Percentiles rank a stretch among this genome's conserved stretches.
Evolutionary conservation across 1,140 invertebrate genomes (phyloP).

Genomic region (Drosophila littoralis): DNA sequence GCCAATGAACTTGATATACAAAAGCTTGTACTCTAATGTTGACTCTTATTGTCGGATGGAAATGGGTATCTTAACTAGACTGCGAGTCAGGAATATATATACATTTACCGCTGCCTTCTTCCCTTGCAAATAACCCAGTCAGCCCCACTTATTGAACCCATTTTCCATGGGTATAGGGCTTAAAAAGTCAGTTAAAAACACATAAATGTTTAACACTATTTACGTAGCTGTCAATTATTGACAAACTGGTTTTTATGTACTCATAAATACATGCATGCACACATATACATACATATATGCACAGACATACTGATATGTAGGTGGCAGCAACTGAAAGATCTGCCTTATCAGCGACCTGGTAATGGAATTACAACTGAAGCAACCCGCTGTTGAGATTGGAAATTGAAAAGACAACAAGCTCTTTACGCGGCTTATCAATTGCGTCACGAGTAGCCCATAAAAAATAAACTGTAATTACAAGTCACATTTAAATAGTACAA

Average conservation of each 20-base stretch:
- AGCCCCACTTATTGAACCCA: no score
- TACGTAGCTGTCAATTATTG: constrained; percentile 78
- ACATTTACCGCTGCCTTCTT: no score
- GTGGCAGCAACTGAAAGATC: constrained; percentile 47
- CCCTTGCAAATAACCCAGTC: no score
- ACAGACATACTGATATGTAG: constrained; percentile 17
- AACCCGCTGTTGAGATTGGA: constrained; percentile 20
- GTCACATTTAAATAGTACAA: constrained; percentile 30
- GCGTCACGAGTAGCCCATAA: constrained; percentile 48
- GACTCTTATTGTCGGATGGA: no score
- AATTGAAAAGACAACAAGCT: constrained; percentile 8
- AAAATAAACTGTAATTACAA: constrained; percentile 4
- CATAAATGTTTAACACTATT: constrained; percentile 65
- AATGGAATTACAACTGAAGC: constrained; percentile 47
- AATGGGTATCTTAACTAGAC: no score
- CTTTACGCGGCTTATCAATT: constrained; percentile 65
- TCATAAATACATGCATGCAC: constrained; percentile 13
- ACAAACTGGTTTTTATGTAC: constrained; percentile 58
- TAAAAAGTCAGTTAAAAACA: constrained; percentile 43
- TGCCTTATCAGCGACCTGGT: constrained; percentile 18
- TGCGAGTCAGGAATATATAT: no score
- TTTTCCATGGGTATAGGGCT: background rate
- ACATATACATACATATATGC: background rate
- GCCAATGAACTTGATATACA: background rate
- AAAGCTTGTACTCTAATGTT: no score